Percentiles rank a stretch among this genome's conserved stretches.
Evolutionary conservation across 35 echinoderm and acorn worm species (phyloP).

Genomic region (Diadema setosum): DNA sequence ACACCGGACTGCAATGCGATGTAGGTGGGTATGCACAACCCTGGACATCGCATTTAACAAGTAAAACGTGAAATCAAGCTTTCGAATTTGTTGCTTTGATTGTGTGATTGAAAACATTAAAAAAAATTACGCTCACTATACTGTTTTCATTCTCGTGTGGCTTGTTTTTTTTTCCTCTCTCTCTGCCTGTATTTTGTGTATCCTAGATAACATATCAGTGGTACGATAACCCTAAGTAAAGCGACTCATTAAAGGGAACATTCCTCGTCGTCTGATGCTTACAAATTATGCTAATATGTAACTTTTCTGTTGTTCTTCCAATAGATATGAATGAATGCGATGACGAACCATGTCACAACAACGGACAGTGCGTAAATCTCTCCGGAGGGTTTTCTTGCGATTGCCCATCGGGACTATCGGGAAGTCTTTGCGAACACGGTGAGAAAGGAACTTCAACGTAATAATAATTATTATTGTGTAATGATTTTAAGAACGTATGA

Average conservation of each 20-base stretch:
- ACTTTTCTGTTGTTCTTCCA: neutral
- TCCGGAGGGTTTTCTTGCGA: neutral
- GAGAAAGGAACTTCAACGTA: neutral
- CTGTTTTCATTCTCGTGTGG: too few species aligned
- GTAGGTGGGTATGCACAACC: neutral
- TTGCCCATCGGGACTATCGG: neutral
- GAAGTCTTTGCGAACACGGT: neutral
- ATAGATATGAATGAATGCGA: neutral
- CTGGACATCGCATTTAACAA: conserved; percentile 25
- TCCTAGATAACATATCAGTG: too few species aligned
- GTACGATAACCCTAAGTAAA: too few species aligned
- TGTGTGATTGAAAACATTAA: too few species aligned
- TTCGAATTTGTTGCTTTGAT: too few species aligned
- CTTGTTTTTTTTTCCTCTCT: too few species aligned
- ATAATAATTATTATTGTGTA: neutral
- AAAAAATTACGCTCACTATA: too few species aligned
- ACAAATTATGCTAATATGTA: too few species aligned
- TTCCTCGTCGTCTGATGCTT: too few species aligned
- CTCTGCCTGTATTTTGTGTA: too few species aligned
- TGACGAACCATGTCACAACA: neutral
- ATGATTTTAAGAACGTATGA: neutral
- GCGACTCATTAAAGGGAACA: too few species aligned
- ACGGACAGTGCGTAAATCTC: neutral
- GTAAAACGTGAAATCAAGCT: too few species aligned
- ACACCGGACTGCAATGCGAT: neutral